Conservation (phyloP, 2,113 vertebrate species). For the Macroglossus sobrinus region DNA sequence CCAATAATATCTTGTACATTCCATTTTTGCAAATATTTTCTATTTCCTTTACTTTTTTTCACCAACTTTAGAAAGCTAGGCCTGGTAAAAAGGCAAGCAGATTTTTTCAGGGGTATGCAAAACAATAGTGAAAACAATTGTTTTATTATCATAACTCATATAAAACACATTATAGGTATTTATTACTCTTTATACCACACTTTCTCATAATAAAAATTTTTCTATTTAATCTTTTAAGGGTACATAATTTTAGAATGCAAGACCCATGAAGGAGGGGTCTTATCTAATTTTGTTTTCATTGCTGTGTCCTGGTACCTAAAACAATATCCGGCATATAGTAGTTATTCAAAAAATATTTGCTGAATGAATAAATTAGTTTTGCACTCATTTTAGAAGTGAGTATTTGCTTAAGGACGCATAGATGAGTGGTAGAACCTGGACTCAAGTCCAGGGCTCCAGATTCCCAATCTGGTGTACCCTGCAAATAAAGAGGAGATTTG, state of each 20-base stretch:
- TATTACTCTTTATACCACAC: not conserved
- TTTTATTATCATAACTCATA: not conserved
- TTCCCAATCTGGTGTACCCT: not conserved
- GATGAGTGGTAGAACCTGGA: not conserved
- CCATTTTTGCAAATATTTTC: not conserved
- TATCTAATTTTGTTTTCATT: not conserved
- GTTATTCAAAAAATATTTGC: not conserved
- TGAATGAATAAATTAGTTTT: not conserved
- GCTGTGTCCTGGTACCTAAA: not conserved
- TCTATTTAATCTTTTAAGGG: not conserved
- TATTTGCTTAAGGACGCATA: not conserved
- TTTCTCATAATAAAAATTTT: not conserved
- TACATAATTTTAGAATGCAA: not conserved
- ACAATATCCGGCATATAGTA: not conserved
- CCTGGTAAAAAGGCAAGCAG: not conserved
- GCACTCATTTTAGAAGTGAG: not conserved
- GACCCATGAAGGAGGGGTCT: not conserved
- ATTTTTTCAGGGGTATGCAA: not conserved
- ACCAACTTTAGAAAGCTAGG: not conserved
- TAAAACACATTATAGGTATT: not conserved
- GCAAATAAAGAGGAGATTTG: not conserved
- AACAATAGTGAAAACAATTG: not conserved
- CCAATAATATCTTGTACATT: not conserved
- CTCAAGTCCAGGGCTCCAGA: not conserved
- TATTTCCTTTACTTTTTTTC: not conserved